These are phyloP conservation scores for Patella pellucida DNA, from an alignment of 2,888 invertebrate genomes.

Conservation along the genomic window DNA sequence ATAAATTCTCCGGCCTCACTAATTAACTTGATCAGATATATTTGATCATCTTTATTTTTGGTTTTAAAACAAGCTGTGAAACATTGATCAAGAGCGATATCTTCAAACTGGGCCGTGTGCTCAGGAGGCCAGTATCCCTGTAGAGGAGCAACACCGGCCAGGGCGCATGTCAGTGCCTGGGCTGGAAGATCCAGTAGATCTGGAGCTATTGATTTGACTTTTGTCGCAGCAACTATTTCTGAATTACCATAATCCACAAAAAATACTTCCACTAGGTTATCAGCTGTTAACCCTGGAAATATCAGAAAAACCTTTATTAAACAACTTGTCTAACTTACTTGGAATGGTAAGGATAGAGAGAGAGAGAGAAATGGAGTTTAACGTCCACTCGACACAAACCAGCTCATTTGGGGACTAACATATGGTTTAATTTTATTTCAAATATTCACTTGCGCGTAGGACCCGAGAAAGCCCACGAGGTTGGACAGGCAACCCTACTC, in stretches of 20 bases:
- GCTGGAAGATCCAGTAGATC: constrained; percentile 53
- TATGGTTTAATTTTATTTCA: too few species aligned
- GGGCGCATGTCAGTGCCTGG: constrained; percentile 54
- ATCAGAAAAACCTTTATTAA: constrained; percentile 16
- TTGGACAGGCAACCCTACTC: too few species aligned
- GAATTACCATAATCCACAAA: constrained; percentile 71
- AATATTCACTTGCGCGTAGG: too few species aligned
- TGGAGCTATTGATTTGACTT: constrained; percentile 49
- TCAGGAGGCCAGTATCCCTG: constrained; percentile 62
- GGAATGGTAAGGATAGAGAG: too few species aligned
- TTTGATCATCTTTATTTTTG: constrained; percentile 34
- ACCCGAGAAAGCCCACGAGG: too few species aligned
- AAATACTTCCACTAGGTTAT: constrained; percentile 56
- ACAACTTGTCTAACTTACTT: background rate
- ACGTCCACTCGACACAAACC: too few species aligned
- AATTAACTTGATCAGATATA: constrained; percentile 49
- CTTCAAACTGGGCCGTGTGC: constrained; percentile 58
- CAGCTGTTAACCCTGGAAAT: constrained; percentile 47
- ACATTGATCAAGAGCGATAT: constrained; percentile 53
- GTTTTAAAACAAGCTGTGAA: constrained; percentile 49
- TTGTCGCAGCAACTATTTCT: constrained; percentile 48
- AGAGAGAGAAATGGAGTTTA: too few species aligned
- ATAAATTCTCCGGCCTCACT: constrained; percentile 47
- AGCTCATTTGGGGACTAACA: too few species aligned
- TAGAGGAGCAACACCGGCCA: constrained; percentile 49